Conservation (phyloP, 2,888 invertebrate genomes). For the Scrobipalpa atriplicella region DNA sequence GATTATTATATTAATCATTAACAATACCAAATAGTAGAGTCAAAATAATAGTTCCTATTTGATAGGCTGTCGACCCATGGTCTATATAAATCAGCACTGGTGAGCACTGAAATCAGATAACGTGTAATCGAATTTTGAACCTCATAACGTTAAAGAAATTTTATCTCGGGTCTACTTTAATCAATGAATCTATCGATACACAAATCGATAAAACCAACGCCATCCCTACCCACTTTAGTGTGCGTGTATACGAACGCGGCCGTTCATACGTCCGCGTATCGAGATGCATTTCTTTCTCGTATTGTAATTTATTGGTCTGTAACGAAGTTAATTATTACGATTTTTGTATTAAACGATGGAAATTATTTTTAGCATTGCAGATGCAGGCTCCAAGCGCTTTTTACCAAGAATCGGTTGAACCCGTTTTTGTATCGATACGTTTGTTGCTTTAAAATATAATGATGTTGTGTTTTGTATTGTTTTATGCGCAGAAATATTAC, state of each 20-base stretch:
- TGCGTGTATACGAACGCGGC: slow-evolving; percentile 43
- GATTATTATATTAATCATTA: too few species aligned
- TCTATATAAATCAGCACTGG: too few species aligned
- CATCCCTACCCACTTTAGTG: slow-evolving; percentile 41
- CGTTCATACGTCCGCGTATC: slow-evolving; percentile 55
- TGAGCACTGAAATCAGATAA: too few species aligned
- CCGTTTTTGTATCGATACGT: slow-evolving; percentile 49
- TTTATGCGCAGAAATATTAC: slow-evolving; percentile 31
- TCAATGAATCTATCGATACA: not conserved
- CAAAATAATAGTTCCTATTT: too few species aligned
- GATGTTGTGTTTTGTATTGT: slow-evolving; percentile 33
- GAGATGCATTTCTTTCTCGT: slow-evolving; percentile 79
- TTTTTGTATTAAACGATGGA: slow-evolving; percentile 83
- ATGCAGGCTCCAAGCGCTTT: slow-evolving; percentile 57
- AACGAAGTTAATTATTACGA: slow-evolving; percentile 83
- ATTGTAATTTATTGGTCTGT: slow-evolving; percentile 83
- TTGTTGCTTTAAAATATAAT: slow-evolving; percentile 37
- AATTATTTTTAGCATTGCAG: slow-evolving; percentile 79
- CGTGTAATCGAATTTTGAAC: too few species aligned
- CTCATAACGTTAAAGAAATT: too few species aligned
- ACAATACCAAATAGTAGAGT: too few species aligned
- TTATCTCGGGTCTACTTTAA: too few species aligned
- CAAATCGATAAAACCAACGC: not conserved
- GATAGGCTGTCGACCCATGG: too few species aligned
- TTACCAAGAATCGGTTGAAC: slow-evolving; percentile 59